Evolutionary conservation across 2,797 vertebrate species (phyloP).

Genomic region (Clarias platycephalus): DNA sequence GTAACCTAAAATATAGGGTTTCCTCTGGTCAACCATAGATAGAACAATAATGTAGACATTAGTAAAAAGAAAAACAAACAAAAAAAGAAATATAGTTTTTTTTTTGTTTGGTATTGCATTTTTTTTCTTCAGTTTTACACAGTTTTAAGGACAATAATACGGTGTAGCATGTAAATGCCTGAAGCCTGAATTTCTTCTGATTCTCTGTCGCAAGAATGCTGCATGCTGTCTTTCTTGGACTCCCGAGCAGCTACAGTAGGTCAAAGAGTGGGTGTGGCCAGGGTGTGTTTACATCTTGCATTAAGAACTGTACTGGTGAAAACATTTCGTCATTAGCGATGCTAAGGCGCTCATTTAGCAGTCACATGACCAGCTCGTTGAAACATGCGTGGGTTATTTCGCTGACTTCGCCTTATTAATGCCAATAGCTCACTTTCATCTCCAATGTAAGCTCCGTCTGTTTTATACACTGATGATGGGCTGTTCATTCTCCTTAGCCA

Average conservation of each 20-base stretch:
- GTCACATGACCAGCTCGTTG: background rate
- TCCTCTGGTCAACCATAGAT: background rate
- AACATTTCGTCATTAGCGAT: background rate
- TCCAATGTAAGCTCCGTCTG: slow-evolving; percentile 25
- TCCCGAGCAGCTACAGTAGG: slow-evolving; percentile 7
- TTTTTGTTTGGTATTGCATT: too few species aligned
- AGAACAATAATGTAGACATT: background rate
- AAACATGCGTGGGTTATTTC: slow-evolving; percentile 5
- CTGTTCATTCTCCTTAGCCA: slow-evolving; percentile 14
- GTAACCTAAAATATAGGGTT: background rate
- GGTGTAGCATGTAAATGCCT: background rate
- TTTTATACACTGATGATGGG: slow-evolving; percentile 20
- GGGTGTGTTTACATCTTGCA: slow-evolving; percentile 24
- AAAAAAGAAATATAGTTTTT: background rate
- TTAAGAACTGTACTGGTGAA: background rate
- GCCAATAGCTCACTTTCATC: slow-evolving; percentile 19
- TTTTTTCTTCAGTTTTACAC: background rate
- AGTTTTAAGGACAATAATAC: background rate
- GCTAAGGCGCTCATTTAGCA: background rate
- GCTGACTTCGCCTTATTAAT: slow-evolving; percentile 16
- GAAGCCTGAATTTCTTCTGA: background rate
- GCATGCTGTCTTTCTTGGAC: slow-evolving; percentile 34
- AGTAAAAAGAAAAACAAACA: background rate
- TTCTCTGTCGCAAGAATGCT: slow-evolving; percentile 23
- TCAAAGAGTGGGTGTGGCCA: slow-evolving; percentile 1